Evolutionary conservation across 2,113 vertebrate species (phyloP).

Genomic region (Archocentrus centrarchus): DNA sequence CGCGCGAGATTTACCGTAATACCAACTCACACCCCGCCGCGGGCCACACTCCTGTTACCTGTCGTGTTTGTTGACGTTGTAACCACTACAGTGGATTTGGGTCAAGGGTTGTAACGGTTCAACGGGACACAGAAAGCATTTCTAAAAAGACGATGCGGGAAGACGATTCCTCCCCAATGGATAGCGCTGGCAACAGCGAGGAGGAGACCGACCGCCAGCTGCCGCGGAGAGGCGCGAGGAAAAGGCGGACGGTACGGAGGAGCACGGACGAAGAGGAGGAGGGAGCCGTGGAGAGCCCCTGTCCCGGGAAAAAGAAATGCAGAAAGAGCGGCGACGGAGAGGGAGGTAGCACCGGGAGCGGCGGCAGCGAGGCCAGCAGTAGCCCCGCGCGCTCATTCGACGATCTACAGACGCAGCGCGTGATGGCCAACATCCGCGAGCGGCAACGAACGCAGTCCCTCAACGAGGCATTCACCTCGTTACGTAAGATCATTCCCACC

Average conservation of each 20-base stretch:
- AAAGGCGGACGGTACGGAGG: conserved; percentile 87
- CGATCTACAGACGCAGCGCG: conserved; percentile 95
- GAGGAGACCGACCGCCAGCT: conserved; percentile 91
- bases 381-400: conserved; percentile 92
- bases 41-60: conserved; percentile 23
- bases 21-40: conserved; percentile 14
- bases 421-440: conserved; percentile 98
- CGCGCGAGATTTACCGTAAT: conserved; percentile 64
- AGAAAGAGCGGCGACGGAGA: conserved; percentile 88
- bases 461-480: conserved; percentile 95
- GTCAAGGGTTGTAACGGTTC: conserved; percentile 21
- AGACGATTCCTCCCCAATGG: conserved; percentile 93
- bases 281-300: conserved; percentile 85
- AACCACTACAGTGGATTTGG: conserved; percentile 11
- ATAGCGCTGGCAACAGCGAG: conserved; percentile 95
- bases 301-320: conserved; percentile 87
- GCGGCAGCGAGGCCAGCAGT: conserved; percentile 87
- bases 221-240: conserved; percentile 86
- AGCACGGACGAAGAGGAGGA: conserved; percentile 82
- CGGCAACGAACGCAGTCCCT: conserved; percentile 96
- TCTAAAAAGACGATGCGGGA: conserved; percentile 88
- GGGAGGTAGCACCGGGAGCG: conserved; percentile 84
- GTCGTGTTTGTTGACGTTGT: conserved; percentile 55
- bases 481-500: conserved; percentile 97
- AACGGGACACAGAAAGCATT: conserved; percentile 12